Percentiles rank a stretch among this genome's conserved stretches.
phyloP scores from a whole-genome alignment of 2,113 vertebrate genomes.

The Sylvietta virens region DNA sequence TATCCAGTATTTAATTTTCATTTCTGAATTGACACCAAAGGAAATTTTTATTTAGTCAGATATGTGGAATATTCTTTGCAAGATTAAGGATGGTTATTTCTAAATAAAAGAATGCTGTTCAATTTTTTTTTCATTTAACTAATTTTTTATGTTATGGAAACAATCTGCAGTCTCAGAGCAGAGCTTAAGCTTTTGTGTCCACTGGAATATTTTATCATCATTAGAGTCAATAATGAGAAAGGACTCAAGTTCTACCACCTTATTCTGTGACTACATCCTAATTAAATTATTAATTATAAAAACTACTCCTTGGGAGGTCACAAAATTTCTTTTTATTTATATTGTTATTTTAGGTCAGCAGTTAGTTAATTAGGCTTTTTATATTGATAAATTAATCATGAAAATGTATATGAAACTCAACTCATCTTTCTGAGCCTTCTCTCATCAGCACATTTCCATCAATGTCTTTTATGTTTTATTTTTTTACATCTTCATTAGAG shows the following conservation, averaged over 20 bases:
- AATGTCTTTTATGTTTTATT: not conserved
- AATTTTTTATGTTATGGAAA: not conserved
- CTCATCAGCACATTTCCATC: not conserved
- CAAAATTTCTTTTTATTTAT: not conserved
- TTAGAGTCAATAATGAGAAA: not conserved
- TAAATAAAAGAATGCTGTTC: not conserved
- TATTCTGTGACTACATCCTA: not conserved
- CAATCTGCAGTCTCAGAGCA: not conserved
- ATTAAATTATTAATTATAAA: not conserved
- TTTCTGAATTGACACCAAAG: not conserved
- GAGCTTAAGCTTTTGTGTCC: not conserved
- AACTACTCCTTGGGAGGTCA: not conserved
- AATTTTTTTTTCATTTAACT: not conserved
- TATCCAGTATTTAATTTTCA: not conserved
- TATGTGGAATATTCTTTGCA: not conserved
- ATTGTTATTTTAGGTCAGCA: not conserved
- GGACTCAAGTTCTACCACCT: not conserved
- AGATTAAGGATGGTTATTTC: not conserved
- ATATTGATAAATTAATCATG: not conserved
- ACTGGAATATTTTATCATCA: not conserved
- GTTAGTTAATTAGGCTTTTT: not conserved
- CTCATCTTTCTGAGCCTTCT: not conserved
- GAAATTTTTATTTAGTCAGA: not conserved
- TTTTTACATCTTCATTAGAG: not conserved
- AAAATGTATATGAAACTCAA: not conserved